Conservation (phyloP, 2,888 invertebrate species). For the Atrina japonica region DNA sequence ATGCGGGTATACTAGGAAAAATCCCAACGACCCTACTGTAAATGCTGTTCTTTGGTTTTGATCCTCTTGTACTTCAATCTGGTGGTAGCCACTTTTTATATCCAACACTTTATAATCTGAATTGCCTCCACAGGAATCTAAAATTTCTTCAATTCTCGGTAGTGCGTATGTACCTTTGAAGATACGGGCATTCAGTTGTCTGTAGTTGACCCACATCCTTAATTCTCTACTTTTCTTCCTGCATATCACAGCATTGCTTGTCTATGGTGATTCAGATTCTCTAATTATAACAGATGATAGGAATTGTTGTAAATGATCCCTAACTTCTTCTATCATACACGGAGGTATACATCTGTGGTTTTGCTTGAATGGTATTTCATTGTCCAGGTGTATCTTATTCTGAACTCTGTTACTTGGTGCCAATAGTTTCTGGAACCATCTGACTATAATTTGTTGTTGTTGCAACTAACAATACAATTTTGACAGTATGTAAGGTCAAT, state of each 20-base stretch:
- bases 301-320: neutral
- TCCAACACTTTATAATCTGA: no score
- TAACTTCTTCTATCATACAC: no score
- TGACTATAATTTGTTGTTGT: no score
- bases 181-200: neutral
- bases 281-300: constrained; percentile 5
- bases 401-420: neutral
- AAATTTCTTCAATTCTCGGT: constrained; percentile 3
- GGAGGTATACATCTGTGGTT: no score
- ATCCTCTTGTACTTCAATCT: no score
- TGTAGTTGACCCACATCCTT: neutral
- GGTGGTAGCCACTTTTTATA: no score
- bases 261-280: neutral
- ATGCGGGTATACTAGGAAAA: no score
- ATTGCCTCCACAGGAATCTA: neutral
- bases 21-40: no score
- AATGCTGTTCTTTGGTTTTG: no score
- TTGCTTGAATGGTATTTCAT: neutral
- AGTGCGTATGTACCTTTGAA: constrained; percentile 15
- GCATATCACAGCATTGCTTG: constrained; percentile 12
- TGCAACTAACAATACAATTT: no score
- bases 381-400: neutral
- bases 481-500: no score
- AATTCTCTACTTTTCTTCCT: constrained; percentile 14
- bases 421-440: no score